These are phyloP conservation scores for Theristus sp. DNA, from an alignment of 2,888 invertebrate species.

Conservation along the genomic window DNA sequence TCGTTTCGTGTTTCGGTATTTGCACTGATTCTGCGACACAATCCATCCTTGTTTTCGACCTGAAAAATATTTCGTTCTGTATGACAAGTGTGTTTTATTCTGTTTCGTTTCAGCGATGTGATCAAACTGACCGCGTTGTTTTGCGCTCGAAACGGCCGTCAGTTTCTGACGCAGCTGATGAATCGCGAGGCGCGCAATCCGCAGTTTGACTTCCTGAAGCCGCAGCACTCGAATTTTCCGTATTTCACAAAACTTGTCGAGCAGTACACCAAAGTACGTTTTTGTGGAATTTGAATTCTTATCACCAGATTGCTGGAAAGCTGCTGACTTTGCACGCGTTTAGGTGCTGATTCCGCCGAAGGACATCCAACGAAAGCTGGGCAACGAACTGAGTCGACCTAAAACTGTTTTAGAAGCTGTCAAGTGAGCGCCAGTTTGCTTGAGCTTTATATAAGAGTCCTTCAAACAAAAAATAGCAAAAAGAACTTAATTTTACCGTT, in stretches of 20 bases:
- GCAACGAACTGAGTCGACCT: not conserved
- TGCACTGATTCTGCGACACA: not conserved
- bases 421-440: too few relatives aligned
- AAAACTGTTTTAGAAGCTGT: not conserved
- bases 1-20: not conserved
- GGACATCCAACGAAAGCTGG: not conserved
- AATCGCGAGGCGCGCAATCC: slow-evolving; percentile 91
- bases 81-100: not conserved
- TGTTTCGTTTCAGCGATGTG: slow-evolving; percentile 50
- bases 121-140: slow-evolving; percentile 96
- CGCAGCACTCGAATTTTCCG: slow-evolving; percentile 91
- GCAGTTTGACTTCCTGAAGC: slow-evolving; percentile 93
- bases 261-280: slow-evolving; percentile 74
- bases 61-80: not conserved
- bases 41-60: not conserved
- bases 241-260: slow-evolving; percentile 94
- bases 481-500: too few relatives aligned
- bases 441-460: too few relatives aligned
- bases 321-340: too few relatives aligned
- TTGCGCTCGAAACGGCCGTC: slow-evolving; percentile 90
- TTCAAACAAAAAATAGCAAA: too few relatives aligned
- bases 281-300: too few relatives aligned
- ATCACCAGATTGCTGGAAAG: too few relatives aligned
- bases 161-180: slow-evolving; percentile 93
- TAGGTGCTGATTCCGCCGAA: not conserved